phyloP scores from a whole-genome alignment of 2,888 invertebrate species.

The Leptinotarsa haldemani region DNA sequence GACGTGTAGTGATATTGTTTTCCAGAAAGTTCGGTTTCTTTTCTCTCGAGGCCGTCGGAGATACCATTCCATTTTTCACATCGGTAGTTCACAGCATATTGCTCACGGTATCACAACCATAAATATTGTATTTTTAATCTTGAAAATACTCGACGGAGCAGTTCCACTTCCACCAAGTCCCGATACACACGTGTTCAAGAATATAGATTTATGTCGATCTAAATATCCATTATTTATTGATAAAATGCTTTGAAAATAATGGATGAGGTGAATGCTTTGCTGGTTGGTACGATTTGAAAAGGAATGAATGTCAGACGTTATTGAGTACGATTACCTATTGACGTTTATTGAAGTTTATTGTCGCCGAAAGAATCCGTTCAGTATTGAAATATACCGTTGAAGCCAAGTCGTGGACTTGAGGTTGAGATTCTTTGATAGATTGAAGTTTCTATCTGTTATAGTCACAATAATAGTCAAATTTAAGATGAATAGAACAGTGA shows the following conservation, averaged over 20 bases:
- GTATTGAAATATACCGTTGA: no score
- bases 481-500: no score
- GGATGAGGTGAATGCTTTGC: not conserved
- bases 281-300: not conserved
- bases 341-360: not conserved
- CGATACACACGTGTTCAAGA: constrained; percentile 9
- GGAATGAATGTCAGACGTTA: not conserved
- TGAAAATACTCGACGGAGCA: constrained; percentile 23
- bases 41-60: constrained; percentile 7
- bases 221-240: constrained; percentile 20
- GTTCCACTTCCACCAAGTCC: constrained; percentile 1
- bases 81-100: constrained; percentile 18
- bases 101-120: constrained; percentile 21
- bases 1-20: constrained; percentile 11
- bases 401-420: no score
- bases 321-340: not conserved
- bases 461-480: no score
- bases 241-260: constrained; percentile 10
- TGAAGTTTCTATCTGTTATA: no score
- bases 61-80: constrained; percentile 27
- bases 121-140: constrained; percentile 33
- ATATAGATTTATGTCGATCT: constrained; percentile 29
- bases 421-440: no score
- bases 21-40: not conserved
- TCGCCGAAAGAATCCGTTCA: no score